Base-by-base conservation (phyloP, 2,888 invertebrate species). In the Spilarctia lutea region DNA sequence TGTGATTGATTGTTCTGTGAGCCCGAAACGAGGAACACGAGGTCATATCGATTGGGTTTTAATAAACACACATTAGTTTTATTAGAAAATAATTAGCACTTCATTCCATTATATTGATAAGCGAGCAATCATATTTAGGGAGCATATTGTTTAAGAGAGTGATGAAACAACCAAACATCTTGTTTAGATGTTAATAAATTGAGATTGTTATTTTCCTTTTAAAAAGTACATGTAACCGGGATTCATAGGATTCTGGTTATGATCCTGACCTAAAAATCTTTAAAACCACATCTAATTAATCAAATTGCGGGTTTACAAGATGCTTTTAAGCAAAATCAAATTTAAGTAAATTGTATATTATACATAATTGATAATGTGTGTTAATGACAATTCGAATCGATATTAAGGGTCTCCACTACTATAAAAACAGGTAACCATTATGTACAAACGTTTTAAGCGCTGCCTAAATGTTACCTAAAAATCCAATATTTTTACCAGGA, bases 1-100 rank as follows among this genome's bases (percentile, higher is more conserved):
- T 94, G 93, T 94, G 94, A 95, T 94, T 92, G 94, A 95, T 94
- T 89, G 89, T 87, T 86, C 84, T 86, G 82, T 81, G 83, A 83
- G 82, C 88, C 71, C 75, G 76, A 77, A 81, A 78, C 56, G 63
- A 71, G 70, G 70, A 82, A 84, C 85, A 83, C 90, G 89, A 92
- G 92, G 93, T 91, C 93, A 81, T 89, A 91, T 91, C 86, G 92
- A 91, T 91, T 90, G 86, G 85, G 75, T 81, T 80, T 84, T 87
- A 90, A 94, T 94, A 93, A 91, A 88, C 75, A 79, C 80, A 86
- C 92, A 93, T 93, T 94, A 92, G 89, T 90, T 91, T 90, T 92
- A 93, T 94, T 91, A 89, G 86, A 87, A 86, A 89, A 86, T 88
- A 90, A 88, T 85, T 87, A 82, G 76, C 72, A 71, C 71, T 69